Base-by-base conservation (phyloP, 2,113 vertebrate genomes). In the Suncus etruscus region DNA sequence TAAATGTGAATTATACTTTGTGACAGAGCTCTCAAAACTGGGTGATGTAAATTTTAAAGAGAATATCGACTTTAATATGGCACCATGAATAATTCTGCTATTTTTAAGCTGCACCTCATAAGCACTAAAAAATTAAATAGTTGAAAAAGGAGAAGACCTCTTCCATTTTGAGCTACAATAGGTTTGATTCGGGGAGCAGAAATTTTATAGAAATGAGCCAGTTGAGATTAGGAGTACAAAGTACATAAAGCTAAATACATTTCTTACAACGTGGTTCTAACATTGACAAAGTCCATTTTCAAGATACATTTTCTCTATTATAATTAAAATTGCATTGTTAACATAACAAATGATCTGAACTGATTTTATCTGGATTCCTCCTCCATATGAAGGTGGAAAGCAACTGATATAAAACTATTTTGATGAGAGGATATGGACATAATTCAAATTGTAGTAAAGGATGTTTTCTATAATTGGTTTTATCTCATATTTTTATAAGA, bases 111-210 rank as follows among this genome's bases (percentile, higher is more conserved):
- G 90, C 94, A 47, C 82, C 95, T 95, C 70, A 89, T 91, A 93
- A 83, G 80, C 74, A n/a, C 76, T 95, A 86, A 95, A 96, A 96
- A 76, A 94, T 96, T 93, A 94, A 96, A 95, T 69, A 93, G 75
- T 16, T 95, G 86, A 94, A 92, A 93, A 78, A 77, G 78, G 79
- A 96, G 94, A 83, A 80, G 89, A 74, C 77, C 73, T 88, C 18
- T 92, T 90, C 90, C 70, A 69, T 18, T 31, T 29, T 69, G 51
- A 32, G 47, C 29, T 66, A 48, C 4, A 45, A 8, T 51, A 39
- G 74, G 4, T 87, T 79, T 79, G 47, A 51, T 75, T 83, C 73
- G 32, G 51, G 48, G 50, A 69, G 48, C 29, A 86, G 31, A 70
- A 76, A 61, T 92, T 39, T 39, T 39, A 66, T 47, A 86, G 22